Evolutionary conservation across 2,113 vertebrate species (phyloP), one percentile per base, ranked within the genome.

Genomic region (Cavia porcellus): DNA sequence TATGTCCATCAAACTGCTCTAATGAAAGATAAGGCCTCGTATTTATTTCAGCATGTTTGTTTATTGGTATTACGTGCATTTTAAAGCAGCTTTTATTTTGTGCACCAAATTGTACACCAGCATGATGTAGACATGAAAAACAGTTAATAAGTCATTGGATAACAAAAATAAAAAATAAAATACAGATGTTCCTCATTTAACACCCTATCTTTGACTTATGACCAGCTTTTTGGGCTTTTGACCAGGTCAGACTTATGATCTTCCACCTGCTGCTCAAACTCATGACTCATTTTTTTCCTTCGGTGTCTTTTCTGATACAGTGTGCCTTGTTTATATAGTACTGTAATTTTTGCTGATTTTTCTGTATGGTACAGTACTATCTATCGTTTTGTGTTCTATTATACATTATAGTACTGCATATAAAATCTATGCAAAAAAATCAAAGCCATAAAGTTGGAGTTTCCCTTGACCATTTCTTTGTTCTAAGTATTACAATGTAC

Each of bases 1-100:
- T 25, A 55, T 89, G 68, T 80, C 89, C 92, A 4, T 94, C 75
- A 85, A 64, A 79, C 62, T 28, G 15, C 57, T 61, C 90, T 94
- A 38, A 47, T 32, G 86, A 28, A 28, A 89, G 70, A 74, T 74
- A 90, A 68, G 61, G 88, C 74, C 91, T 93, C 24, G 38, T 32
- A 96, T 96, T 86, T 82, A 96, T 90, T 97, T 92, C 45, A 80
- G 15, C 50, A 57, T 90, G 50, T 91, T 42, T 96, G 92, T 89
- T 98, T 96, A 72, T 91, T 85, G 90, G 91, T 96, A 97, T 96
- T 96, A 88, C 95, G 62, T 89, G 62, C 92, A 89, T 98, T 96
- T 96, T 94, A 96, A 97, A 22, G 96, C 52, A 35, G 52, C 66
- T 45, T 89, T 95, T 82, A 85, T 89, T 89, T 94, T 87, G 32